phyloP scores from a whole-genome alignment of 2,797 vertebrate species.

The Chaetodon trifasciatus region DNA sequence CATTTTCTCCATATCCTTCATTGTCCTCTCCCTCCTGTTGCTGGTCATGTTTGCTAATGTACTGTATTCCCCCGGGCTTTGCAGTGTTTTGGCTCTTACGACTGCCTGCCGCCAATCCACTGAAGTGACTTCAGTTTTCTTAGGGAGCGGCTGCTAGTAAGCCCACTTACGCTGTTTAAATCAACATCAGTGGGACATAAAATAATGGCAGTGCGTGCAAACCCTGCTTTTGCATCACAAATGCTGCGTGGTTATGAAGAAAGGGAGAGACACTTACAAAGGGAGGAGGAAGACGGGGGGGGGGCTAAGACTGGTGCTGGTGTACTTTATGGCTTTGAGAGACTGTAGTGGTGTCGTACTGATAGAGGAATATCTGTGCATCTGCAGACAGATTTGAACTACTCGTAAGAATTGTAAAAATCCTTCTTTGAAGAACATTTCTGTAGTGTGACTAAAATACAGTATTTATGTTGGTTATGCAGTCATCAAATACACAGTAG shows the following conservation, averaged over 20 bases:
- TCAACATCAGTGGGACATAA: not conserved
- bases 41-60: not conserved
- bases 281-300: not conserved
- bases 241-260: not conserved
- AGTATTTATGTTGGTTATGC: not conserved
- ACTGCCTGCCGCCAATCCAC: not conserved
- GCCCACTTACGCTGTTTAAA: constrained; percentile 8
- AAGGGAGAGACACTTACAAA: not conserved
- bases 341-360: constrained; percentile 4
- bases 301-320: not conserved
- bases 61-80: not conserved
- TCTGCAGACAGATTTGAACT: not conserved
- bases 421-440: not conserved
- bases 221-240: not conserved
- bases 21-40: not conserved
- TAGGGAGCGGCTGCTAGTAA: not conserved
- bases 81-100: not conserved
- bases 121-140: not conserved
- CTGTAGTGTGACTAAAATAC: not conserved
- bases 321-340: constrained; percentile 1
- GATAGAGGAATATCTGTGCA: not conserved
- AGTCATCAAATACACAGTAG: not conserved
- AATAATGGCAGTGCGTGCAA: not conserved
- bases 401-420: not conserved
- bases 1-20: not conserved